Evolutionary conservation across 1,140 invertebrate genomes (phyloP), one percentile per base, ranked within the genome.

Genomic region (Phymorhynchus buccinoides): DNA sequence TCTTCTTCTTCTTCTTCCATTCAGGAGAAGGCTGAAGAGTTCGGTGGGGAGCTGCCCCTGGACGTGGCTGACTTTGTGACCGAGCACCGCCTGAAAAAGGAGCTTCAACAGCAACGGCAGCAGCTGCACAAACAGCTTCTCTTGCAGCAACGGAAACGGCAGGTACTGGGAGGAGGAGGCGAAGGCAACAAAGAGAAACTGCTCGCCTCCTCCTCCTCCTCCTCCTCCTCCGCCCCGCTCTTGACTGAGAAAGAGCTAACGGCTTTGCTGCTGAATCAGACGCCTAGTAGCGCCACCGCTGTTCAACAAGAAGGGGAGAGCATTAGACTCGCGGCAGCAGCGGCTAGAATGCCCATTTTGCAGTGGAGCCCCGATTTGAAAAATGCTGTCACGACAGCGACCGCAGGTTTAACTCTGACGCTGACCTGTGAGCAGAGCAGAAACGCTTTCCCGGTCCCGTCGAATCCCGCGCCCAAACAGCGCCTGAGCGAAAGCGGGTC

Each of bases 1-100:
- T 66, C 9, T n/a, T n/a, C 62, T 4, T n/a, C 62, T 27, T 16
- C 62, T n/a, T 66, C 9, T n/a, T n/a, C 62, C 37, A 27, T 79
- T 44, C 42, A 44, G 44, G 77, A 79, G 3, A 30, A 22, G 27
- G 75, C 35, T 22, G 32, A 30, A 3, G 79, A 80, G 32, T 30
- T 66, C 9, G 81, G 66, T n/a, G 66, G 81, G 35, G 89, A 90
- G 35, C 84, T 90, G 3, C 89, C 89, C 6, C 62, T 84, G 37
- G 89, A 90, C 73, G 88, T 90, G 16, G 89, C 88, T 7, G 88
- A 90, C 48, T 90, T 90, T 77, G 88, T 90, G 35, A 88, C 89
- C 16, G 89, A 90, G 32, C 35, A 75, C 73, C 14, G 73, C 37
- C 9, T 75, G 73, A 75, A 41, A 27, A 27, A 12, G 37, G 84